Conservation (phyloP, 1,140 invertebrate species). For the Acyrthosiphon pisum region DNA sequence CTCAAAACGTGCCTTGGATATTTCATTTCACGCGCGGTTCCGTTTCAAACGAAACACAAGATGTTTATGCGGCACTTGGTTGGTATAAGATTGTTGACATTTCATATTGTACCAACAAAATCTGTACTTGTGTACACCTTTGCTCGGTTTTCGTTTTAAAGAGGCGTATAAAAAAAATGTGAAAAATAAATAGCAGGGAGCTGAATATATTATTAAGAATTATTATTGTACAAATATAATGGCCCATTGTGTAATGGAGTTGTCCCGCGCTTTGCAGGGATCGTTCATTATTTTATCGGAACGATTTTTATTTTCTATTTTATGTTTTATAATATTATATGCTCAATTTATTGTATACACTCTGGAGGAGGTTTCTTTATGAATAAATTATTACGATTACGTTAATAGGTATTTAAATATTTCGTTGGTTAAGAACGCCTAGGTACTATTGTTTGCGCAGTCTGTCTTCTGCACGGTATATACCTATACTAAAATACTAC, state of each 20-base stretch:
- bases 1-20: neutral
- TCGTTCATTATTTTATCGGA: neutral
- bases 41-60: slow-evolving; percentile 5
- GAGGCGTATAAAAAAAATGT: neutral
- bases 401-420: neutral
- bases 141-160: neutral
- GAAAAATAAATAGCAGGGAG: neutral
- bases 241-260: neutral
- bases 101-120: neutral
- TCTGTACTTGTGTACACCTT: neutral
- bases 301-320: neutral
- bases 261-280: neutral
- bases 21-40: neutral
- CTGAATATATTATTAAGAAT: neutral
- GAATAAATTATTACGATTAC: slow-evolving; percentile 8
- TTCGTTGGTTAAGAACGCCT: neutral
- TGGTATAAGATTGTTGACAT: neutral
- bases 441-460: neutral
- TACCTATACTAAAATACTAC: neutral
- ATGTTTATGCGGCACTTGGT: slow-evolving; percentile 22
- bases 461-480: neutral
- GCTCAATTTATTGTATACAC: neutral
- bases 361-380: neutral
- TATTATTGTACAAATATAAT: slow-evolving; percentile 1
- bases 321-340: neutral